Conservation (phyloP, 2,888 invertebrate species). For the Ophioninae sp. region DNA sequence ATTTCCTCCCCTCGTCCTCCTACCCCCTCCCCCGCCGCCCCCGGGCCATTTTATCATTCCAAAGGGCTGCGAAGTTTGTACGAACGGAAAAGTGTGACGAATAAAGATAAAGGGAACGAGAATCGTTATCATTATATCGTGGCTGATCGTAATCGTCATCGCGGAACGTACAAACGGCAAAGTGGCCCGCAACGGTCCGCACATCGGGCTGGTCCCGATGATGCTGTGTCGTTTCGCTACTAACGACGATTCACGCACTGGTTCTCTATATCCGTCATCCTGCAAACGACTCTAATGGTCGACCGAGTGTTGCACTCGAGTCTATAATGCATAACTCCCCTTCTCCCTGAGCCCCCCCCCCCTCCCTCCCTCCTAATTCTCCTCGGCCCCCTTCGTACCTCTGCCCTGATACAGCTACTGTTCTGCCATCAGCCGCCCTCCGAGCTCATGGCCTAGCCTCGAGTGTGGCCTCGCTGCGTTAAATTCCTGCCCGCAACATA, state of each 20-base stretch:
- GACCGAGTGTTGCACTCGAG: conserved; percentile 63
- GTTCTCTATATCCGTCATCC: conserved; percentile 47
- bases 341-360: conserved; percentile 2
- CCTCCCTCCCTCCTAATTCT: background rate
- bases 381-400: background rate
- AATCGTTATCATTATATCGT: conserved; percentile 26
- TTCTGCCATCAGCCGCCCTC: background rate
- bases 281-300: conserved; percentile 64
- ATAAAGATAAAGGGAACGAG: conserved; percentile 19
- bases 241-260: conserved; percentile 35
- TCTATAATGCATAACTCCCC: conserved; percentile 57
- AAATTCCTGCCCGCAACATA: conserved; percentile 50
- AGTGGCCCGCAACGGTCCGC: conserved; percentile 28
- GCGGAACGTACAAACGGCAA: conserved; percentile 16
- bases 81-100: conserved; percentile 16
- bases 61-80: background rate
- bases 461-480: conserved; percentile 47
- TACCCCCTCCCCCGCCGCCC: background rate
- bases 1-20: background rate
- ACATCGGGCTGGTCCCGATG: conserved; percentile 47
- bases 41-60: background rate
- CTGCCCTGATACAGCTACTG: background rate
- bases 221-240: conserved; percentile 45
- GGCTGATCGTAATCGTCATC: conserved; percentile 33
- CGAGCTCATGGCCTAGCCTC: conserved; percentile 1